These are phyloP conservation scores for Mythimna pallens DNA, from an alignment of 2,888 invertebrate genomes.

Conservation along the genomic window DNA sequence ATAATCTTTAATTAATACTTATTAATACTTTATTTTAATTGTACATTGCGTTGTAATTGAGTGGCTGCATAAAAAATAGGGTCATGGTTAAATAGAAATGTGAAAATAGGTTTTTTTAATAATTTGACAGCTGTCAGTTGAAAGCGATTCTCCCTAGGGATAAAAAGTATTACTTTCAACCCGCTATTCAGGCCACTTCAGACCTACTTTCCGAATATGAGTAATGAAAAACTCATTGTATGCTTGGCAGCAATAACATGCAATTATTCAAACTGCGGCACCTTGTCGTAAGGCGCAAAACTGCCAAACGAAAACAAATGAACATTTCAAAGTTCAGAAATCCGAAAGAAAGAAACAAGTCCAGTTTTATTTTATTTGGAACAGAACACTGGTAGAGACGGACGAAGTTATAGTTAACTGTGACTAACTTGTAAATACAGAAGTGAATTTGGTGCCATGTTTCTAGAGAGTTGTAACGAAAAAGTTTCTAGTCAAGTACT, in stretches of 20 bases:
- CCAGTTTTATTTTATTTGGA: constrained; percentile 54
- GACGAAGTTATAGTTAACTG: constrained; percentile 60
- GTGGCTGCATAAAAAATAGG: too few species aligned
- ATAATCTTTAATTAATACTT: too few species aligned
- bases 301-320: background rate
- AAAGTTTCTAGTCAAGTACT: constrained; percentile 67
- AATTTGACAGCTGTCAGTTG: too few species aligned
- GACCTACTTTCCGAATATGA: too few species aligned
- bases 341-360: constrained; percentile 38
- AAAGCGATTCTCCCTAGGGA: too few species aligned
- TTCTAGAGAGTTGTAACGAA: constrained; percentile 71
- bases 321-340: constrained; percentile 19
- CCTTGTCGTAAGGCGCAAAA: background rate
- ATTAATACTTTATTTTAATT: too few species aligned
- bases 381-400: constrained; percentile 48
- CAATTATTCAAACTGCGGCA: too few species aligned
- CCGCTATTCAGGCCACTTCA: too few species aligned
- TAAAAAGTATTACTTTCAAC: too few species aligned
- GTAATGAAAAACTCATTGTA: background rate
- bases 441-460: constrained; percentile 60
- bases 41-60: too few species aligned
- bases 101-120: too few species aligned
- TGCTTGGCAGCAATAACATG: background rate
- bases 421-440: constrained; percentile 62
- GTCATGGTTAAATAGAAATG: too few species aligned